Evolutionary conservation across 2,888 invertebrate genomes (phyloP).

Genomic region (Harpagoxenus sublaevis): DNA sequence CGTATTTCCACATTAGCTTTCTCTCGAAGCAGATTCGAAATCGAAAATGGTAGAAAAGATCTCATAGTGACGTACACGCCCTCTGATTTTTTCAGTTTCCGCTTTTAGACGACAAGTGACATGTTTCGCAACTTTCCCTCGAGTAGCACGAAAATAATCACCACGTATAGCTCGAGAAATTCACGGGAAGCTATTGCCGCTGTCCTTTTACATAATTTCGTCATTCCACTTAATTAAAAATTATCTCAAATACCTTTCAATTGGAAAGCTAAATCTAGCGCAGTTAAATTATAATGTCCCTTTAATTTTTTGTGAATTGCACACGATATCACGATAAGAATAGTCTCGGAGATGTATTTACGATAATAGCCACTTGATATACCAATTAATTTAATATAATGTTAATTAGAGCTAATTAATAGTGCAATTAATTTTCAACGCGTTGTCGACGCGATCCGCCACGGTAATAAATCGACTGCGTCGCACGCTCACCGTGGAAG

Average conservation of each 20-base stretch:
- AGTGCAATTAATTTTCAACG: conserved; percentile 48
- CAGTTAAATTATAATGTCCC: neutral
- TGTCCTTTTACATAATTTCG: neutral
- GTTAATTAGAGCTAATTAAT: conserved; percentile 38
- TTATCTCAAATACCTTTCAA: neutral
- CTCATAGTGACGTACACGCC: conserved; percentile 65
- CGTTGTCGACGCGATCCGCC: conserved; percentile 17
- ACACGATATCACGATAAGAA: neutral
- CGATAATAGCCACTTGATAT: neutral
- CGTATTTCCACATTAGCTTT: conserved; percentile 73
- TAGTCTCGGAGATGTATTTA: neutral
- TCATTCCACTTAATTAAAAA: conserved; percentile 14
- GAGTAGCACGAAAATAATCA: conserved; percentile 50
- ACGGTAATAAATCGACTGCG: conserved; percentile 42
- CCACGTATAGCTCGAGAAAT: conserved; percentile 7
- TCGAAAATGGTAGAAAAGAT: conserved; percentile 68
- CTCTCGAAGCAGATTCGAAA: conserved; percentile 70
- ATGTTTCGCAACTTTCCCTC: conserved; percentile 65
- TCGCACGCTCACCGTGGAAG: conserved; percentile 30
- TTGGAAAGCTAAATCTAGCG: neutral
- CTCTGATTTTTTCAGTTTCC: conserved; percentile 58
- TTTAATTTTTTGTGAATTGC: neutral
- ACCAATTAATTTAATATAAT: conserved; percentile 34
- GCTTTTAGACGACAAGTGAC: conserved; percentile 48
- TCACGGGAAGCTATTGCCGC: neutral